Evolutionary conservation across 2,888 invertebrate species (phyloP).

Genomic region (Agrochola circellaris): DNA sequence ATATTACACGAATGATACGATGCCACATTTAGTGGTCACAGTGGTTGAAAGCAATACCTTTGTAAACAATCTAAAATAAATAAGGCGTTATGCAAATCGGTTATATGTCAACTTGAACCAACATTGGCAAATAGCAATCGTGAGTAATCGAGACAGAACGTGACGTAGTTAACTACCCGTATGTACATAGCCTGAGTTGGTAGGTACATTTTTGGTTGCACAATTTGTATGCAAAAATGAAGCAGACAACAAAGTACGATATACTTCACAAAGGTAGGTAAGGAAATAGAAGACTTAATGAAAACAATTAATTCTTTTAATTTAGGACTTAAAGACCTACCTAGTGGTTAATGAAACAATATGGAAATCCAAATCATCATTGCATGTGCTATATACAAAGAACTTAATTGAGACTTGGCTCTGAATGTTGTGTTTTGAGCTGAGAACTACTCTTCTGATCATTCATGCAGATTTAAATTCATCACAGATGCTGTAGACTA

Average conservation of each 20-base stretch:
- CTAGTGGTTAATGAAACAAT: neutral
- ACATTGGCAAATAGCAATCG: slow-evolving; percentile 58
- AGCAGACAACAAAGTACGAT: slow-evolving; percentile 2
- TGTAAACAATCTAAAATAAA: slow-evolving; percentile 52
- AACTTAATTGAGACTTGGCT: neutral
- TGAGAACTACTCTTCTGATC: neutral
- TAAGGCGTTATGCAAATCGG: slow-evolving; percentile 42
- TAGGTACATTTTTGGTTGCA: slow-evolving; percentile 29
- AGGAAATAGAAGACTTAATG: neutral
- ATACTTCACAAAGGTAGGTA: neutral
- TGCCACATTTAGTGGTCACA: slow-evolving; percentile 36
- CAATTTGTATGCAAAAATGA: slow-evolving; percentile 42
- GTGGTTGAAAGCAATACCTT: slow-evolving; percentile 40
- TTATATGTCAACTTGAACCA: slow-evolving; percentile 36
- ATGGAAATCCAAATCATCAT: neutral
- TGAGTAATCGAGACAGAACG: slow-evolving; percentile 62
- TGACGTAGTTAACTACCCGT: slow-evolving; percentile 46
- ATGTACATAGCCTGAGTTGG: slow-evolving; percentile 9
- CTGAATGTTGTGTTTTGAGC: neutral
- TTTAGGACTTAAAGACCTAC: neutral
- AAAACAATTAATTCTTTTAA: neutral
- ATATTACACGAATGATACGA: neutral
- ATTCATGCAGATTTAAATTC: neutral
- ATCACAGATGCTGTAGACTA: neutral
- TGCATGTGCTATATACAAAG: neutral